Conservation (phyloP, 23 tunicate genomes). For the Pegea sp. region DNA sequence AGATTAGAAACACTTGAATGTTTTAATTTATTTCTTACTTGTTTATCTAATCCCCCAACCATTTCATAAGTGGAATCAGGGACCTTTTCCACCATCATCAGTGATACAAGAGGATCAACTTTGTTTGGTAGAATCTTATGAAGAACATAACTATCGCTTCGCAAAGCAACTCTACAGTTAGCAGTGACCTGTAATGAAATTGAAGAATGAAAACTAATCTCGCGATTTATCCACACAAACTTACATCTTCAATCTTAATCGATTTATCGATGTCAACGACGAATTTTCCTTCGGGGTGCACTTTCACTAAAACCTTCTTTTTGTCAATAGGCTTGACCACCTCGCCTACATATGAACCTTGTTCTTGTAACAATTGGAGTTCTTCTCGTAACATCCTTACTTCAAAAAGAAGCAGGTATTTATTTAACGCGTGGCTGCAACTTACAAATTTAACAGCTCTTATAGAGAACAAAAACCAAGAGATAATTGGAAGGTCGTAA, state of each 20-base stretch:
- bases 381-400: slow-evolving; percentile 85
- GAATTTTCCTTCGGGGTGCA: slow-evolving; percentile 95
- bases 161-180: slow-evolving; percentile 66
- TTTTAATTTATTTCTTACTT: slow-evolving; percentile 7
- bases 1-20: no score
- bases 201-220: no score
- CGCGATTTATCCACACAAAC: no score
- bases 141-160: slow-evolving; percentile 80
- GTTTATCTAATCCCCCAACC: slow-evolving; percentile 96
- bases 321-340: slow-evolving; percentile 89
- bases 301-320: slow-evolving; percentile 82
- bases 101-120: slow-evolving; percentile 87
- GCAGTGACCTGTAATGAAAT: slow-evolving; percentile 38
- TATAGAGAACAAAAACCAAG: no score
- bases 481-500: no score
- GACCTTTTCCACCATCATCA: slow-evolving; percentile 98
- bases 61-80: slow-evolving; percentile 98
- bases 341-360: slow-evolving; percentile 89
- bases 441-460: no score
- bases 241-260: slow-evolving; percentile 80
- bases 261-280: slow-evolving; percentile 84
- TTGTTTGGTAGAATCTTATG: slow-evolving; percentile 92
- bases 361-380: slow-evolving; percentile 84
- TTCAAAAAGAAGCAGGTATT: neutral
- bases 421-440: no score